These are phyloP conservation scores for Caerostris darwini DNA, from an alignment of 1,140 invertebrate genomes.

Conservation along the genomic window DNA sequence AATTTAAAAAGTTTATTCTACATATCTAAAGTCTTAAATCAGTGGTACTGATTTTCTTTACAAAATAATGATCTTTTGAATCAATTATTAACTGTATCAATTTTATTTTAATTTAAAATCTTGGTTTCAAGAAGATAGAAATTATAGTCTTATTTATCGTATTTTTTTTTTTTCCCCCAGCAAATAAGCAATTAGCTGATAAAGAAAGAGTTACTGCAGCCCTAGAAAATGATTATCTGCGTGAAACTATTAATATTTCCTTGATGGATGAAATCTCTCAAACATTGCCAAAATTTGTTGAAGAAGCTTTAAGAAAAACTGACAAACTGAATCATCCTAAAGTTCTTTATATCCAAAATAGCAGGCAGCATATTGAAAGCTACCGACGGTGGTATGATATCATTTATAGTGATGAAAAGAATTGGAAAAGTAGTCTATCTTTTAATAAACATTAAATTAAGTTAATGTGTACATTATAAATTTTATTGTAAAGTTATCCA, in stretches of 20 bases:
- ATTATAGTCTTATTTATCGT: background rate
- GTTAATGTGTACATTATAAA: no score
- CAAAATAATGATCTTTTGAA: no score
- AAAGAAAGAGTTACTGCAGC: conserved; percentile 99
- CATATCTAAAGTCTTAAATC: no score
- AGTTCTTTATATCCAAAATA: conserved; percentile 55
- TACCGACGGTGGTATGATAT: conserved; percentile 69
- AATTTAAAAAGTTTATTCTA: no score
- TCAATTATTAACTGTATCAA: no score
- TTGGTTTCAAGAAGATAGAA: no score
- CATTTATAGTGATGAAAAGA: conserved; percentile 37
- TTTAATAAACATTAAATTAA: no score
- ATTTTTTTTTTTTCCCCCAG: conserved; percentile 80
- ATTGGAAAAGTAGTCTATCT: conserved; percentile 41
- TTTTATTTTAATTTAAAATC: no score
- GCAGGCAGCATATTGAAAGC: conserved; percentile 67
- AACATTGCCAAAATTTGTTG: conserved; percentile 50
- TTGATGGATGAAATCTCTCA: conserved; percentile 79
- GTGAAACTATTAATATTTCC: conserved; percentile 97
- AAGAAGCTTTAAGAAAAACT: background rate
- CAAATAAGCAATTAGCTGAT: conserved; percentile 98
- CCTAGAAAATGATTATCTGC: conserved; percentile 94
- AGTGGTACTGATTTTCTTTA: no score
- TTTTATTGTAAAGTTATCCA: no score
- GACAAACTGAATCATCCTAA: conserved; percentile 52